These are phyloP conservation scores for Karalla daura DNA, from an alignment of 2,797 vertebrate species.

Conservation along the genomic window DNA sequence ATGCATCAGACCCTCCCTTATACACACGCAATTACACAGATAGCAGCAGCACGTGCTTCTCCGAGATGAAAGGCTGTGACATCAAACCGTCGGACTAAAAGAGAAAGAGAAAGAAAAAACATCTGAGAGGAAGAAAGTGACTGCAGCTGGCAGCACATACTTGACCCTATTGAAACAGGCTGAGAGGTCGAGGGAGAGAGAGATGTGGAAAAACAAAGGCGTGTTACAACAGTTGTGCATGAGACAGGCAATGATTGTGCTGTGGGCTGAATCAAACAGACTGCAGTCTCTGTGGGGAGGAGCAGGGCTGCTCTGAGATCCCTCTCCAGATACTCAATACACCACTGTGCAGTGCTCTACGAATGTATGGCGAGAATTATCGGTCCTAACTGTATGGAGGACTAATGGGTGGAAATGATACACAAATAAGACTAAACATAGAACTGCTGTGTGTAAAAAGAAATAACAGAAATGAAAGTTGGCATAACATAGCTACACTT, in stretches of 20 bases:
- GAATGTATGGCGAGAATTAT: too few relatives aligned
- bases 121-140: constrained; percentile 38
- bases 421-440: too few relatives aligned
- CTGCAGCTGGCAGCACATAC: constrained; percentile 49
- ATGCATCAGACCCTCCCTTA: constrained; percentile 16
- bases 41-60: constrained; percentile 6
- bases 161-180: constrained; percentile 32
- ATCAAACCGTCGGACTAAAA: constrained; percentile 63
- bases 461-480: too few relatives aligned
- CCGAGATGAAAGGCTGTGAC: constrained; percentile 62
- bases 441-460: too few relatives aligned
- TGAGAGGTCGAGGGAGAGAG: constrained; percentile 23
- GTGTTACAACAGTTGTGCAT: constrained; percentile 9
- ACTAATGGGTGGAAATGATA: too few relatives aligned
- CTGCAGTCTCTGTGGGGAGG: background rate
- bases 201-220: constrained; percentile 12
- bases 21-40: constrained; percentile 24
- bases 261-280: constrained; percentile 8
- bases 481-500: too few relatives aligned
- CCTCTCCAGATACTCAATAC: too few relatives aligned
- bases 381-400: too few relatives aligned
- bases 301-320: background rate
- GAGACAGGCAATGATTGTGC: background rate
- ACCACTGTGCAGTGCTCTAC: too few relatives aligned
- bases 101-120: constrained; percentile 45